Evolutionary conservation across 2,888 invertebrate genomes (phyloP), one percentile per base, ranked within the genome.

Genomic region (Frankliniella fusca): DNA sequence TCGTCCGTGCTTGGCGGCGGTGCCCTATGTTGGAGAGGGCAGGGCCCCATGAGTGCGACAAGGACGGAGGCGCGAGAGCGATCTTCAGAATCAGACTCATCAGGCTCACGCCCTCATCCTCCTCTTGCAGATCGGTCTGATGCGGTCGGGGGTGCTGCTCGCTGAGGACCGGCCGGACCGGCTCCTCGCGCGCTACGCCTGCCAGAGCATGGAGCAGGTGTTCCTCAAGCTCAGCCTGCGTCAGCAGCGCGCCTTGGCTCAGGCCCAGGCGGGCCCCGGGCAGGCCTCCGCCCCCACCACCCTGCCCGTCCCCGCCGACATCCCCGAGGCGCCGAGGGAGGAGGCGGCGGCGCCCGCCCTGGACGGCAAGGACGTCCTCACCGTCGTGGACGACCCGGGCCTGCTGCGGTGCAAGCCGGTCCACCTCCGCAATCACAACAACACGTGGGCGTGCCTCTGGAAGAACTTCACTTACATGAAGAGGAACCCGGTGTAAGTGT

Each of bases 71-170:
- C n/a, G n/a, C n/a, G n/a, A n/a, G n/a, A n/a, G n/a, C n/a, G n/a
- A n/a, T n/a, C n/a, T n/a, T n/a, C n/a, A n/a, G n/a, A n/a, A n/a
- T n/a, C n/a, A n/a, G n/a, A n/a, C 38, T 38, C 5, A 54, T 54
- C 15, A 15, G 5, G 18, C 15, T 54, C 15, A 54, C 54, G 18
- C 2, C 54, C 5, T 9, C 18, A 11, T 61, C 20, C 15, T 54
- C 15, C 61, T 61, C 0, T 18, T 18, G 15, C 84, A 89, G 89
- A 89, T 90, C 84, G 90, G 90, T 5, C 85, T 90, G 83, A 90
- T 90, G 89, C 86, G 90, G 83, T 88, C 87, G 84, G 90, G 90
- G 0, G 86, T 86, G 48, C 85, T 90, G 20, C 85, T 90, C 79
- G 90, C 90, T 0, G 90, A 90, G 85, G 87, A 88, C 80, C 85